These are phyloP conservation scores for Poecilia picta DNA, from an alignment of 2,797 vertebrate genomes.

Conservation along the genomic window DNA sequence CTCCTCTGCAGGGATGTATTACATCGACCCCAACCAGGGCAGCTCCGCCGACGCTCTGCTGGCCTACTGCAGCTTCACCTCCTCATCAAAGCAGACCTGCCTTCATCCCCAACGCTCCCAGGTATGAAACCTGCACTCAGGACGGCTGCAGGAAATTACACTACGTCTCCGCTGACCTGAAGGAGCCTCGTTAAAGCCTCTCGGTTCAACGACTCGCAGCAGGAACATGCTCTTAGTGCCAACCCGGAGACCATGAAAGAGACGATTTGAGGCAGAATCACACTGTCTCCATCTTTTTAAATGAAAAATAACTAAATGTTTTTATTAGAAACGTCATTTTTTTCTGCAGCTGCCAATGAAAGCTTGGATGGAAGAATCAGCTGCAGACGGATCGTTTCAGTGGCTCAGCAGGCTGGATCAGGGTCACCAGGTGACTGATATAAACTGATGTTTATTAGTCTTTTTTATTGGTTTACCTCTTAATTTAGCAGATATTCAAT, in stretches of 20 bases:
- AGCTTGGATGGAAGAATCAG: slow-evolving; percentile 85
- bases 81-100: slow-evolving; percentile 84
- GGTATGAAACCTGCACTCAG: slow-evolving; percentile 65
- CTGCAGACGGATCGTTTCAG: slow-evolving; percentile 75
- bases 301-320: background rate
- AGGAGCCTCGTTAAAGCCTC: background rate
- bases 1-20: slow-evolving; percentile 85
- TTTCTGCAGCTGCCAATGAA: slow-evolving; percentile 82
- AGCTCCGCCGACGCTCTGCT: slow-evolving; percentile 84
- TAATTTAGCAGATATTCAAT: background rate
- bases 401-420: slow-evolving; percentile 87
- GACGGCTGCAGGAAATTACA: slow-evolving; percentile 21
- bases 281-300: background rate
- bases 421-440: slow-evolving; percentile 80
- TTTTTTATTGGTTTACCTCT: background rate
- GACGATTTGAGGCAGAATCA: background rate
- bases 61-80: slow-evolving; percentile 89
- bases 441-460: background rate
- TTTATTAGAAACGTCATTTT: background rate
- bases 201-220: slow-evolving; percentile 7
- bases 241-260: background rate
- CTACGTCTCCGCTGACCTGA: background rate
- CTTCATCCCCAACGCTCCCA: slow-evolving; percentile 81
- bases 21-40: slow-evolving; percentile 93
- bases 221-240: background rate